Base-by-base conservation (phyloP, 1,140 invertebrate genomes). In the Drosophila ercepeae region DNA sequence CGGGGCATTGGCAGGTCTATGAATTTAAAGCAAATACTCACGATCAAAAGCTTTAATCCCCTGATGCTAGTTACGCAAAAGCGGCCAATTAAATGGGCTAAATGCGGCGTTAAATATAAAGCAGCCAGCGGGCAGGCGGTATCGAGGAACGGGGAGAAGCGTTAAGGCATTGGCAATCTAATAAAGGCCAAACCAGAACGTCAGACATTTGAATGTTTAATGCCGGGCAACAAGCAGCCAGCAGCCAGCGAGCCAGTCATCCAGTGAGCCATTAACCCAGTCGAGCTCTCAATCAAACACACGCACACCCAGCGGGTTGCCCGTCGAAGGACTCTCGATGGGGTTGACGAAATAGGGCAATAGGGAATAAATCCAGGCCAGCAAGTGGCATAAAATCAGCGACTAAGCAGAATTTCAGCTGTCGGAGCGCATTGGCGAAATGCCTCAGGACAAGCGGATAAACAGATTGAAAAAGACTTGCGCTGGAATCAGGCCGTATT, bases 21-120 rank as follows among this genome's bases (percentile, higher is more conserved):
- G 70, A 83, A 83, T 83, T 83, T 83, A 67, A 83, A 83, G 63
- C 74, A 75, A 82, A 78, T 83, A 65, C 74, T 9, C 29, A 72
- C 77, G 79, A 84, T 84, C 79, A 84, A 84, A 68, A 75, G 81
- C 71, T 71, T 76, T 84, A 84, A 77, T 86, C 82, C 82, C 76
- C 58, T 63, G 77, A 78, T 78, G 69, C 73, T 58, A 86, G 74
- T 81, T 86, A 77, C 65, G 64, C 58, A 61, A 71, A 86, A 88
- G 68, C 77, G 60, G 74, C 60, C 82, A 88, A 86, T 86, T 88
- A 86, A 86, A 72, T 72, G 64, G 72, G 68, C 73, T 86, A 86
- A 86, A 81, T 77, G 82, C 74, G 59, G 64, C 74, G 68, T 86
- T 88, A 86, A 88, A 81, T 86, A 67, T 64, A 71, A 58, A 69